Evolutionary conservation across 2,113 vertebrate species (phyloP).

Genomic region (Psittacula cyanocephala): DNA sequence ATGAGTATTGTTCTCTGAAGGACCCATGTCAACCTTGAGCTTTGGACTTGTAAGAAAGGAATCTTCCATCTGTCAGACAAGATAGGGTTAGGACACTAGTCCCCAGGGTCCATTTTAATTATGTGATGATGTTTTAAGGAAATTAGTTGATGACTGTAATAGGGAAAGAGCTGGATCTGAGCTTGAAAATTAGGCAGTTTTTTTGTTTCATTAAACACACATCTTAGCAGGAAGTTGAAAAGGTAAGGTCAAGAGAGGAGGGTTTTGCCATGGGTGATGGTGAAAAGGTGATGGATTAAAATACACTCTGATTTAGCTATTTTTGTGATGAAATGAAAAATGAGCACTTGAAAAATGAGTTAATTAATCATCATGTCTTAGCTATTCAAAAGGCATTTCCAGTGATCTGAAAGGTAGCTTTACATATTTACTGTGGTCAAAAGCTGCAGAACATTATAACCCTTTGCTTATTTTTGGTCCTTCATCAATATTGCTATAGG

Average conservation of each 20-base stretch:
- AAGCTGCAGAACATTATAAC: background rate
- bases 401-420: background rate
- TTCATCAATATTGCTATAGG: background rate
- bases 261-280: background rate
- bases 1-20: constrained; percentile 32
- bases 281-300: constrained; percentile 30
- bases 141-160: constrained; percentile 22
- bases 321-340: constrained; percentile 37
- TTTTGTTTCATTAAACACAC: constrained; percentile 47
- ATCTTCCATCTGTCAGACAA: constrained; percentile 30
- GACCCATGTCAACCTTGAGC: constrained; percentile 41
- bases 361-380: constrained; percentile 29
- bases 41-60: constrained; percentile 21
- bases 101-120: constrained; percentile 18
- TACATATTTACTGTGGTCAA: background rate
- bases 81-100: constrained; percentile 8
- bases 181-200: constrained; percentile 21
- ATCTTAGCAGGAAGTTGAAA: constrained; percentile 62
- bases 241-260: constrained; percentile 44
- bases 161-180: background rate
- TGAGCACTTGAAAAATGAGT: constrained; percentile 52
- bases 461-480: background rate
- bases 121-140: constrained; percentile 60
- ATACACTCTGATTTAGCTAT: constrained; percentile 18
- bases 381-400: constrained; percentile 19